Percentiles rank a stretch among this genome's conserved stretches.
Conservation (phyloP, 2,113 vertebrate genomes). For the Tychaedon coryphoeus region DNA sequence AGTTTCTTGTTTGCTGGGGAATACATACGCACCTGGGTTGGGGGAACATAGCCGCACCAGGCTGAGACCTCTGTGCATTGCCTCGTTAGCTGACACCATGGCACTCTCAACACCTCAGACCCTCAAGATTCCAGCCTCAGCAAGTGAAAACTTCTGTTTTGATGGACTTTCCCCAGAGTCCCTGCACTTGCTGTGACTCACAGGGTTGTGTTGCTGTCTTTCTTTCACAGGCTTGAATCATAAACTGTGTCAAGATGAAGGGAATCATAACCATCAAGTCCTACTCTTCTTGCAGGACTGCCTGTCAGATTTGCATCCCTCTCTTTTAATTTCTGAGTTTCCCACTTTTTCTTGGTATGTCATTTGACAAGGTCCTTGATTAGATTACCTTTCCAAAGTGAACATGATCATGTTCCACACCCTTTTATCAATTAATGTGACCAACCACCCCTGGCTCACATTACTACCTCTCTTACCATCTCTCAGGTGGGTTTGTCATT, state of each 20-base stretch:
- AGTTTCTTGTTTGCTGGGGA: neutral
- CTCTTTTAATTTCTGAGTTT: neutral
- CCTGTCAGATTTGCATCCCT: neutral
- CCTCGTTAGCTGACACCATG: neutral
- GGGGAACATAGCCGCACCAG: neutral
- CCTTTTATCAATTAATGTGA: neutral
- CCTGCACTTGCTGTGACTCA: neutral
- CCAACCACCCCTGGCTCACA: fast-evolving
- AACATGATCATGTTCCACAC: neutral
- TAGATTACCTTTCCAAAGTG: neutral
- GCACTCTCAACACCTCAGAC: too few species aligned
- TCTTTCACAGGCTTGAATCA: neutral
- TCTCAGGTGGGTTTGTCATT: neutral
- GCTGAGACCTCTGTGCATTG: neutral
- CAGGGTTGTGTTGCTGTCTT: neutral
- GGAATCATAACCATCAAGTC: neutral
- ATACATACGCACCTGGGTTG: fast-evolving
- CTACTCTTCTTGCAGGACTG: neutral
- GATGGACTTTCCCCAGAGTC: neutral
- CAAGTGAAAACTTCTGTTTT: too few species aligned
- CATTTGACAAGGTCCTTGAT: neutral
- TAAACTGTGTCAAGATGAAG: neutral
- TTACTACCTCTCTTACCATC: neutral
- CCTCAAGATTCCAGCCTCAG: neutral
- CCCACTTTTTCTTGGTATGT: neutral